These are phyloP conservation scores for Clarias fuscus DNA, from an alignment of 2,797 vertebrate species.

Conservation along the genomic window DNA sequence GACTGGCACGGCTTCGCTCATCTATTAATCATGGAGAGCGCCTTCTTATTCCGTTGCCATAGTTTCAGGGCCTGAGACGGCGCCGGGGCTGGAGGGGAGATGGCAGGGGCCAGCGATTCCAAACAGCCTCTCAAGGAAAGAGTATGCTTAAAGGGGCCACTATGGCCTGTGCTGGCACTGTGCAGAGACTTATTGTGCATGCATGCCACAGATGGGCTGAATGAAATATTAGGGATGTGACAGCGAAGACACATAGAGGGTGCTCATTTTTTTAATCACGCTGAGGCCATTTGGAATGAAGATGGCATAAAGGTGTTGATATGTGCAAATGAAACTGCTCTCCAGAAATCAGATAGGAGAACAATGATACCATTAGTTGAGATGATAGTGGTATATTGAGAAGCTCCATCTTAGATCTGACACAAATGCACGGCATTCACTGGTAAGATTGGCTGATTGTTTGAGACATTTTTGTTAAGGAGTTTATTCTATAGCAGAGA, in stretches of 20 bases:
- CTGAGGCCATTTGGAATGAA: not conserved
- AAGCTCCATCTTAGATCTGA: conserved; percentile 14
- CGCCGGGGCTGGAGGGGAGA: conserved; percentile 80
- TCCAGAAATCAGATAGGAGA: conserved; percentile 14
- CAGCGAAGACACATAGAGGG: not conserved
- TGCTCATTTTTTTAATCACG: conserved; percentile 25
- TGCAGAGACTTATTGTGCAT: conserved; percentile 27
- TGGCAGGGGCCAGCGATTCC: conserved; percentile 70
- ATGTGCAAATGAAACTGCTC: conserved; percentile 24
- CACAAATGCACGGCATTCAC: conserved; percentile 1
- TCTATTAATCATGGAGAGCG: conserved; percentile 99
- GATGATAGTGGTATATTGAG: conserved; percentile 7
- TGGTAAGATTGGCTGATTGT: not conserved
- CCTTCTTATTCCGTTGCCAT: conserved; percentile 99
- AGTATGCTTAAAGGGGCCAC: conserved; percentile 66
- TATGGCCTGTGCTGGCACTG: conserved; percentile 49
- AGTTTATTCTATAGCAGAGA: conserved; percentile 2
- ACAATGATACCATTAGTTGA: conserved; percentile 18
- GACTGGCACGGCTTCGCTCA: conserved; percentile 91
- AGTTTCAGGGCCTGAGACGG: conserved; percentile 96
- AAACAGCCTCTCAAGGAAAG: conserved; percentile 73
- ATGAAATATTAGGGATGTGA: conserved; percentile 26
- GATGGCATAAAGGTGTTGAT: conserved; percentile 25
- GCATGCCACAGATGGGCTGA: conserved; percentile 28
- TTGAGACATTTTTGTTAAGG: not conserved